A percentile compares a stretch with the other conserved stretches of the same genome.
These are phyloP conservation scores for Pipra filicauda DNA, from an alignment of 2,113 vertebrate genomes.

Conservation along the genomic window DNA sequence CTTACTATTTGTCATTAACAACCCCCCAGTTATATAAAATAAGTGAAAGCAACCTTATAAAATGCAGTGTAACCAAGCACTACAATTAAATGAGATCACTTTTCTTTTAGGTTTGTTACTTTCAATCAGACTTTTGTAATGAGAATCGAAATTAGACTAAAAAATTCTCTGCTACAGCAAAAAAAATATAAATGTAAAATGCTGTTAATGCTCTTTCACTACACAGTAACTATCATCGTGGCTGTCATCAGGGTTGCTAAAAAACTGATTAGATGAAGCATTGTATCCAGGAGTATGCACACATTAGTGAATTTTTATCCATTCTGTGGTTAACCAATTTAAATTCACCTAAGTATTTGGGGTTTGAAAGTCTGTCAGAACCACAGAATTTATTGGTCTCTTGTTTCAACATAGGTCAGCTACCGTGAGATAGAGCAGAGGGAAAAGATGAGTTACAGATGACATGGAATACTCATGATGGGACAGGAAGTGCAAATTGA, in stretches of 20 bases:
- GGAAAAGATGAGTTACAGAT: neutral
- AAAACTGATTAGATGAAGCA: neutral
- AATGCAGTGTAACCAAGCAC: neutral
- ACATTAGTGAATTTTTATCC: neutral
- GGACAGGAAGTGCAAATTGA: neutral
- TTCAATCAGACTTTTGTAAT: constrained; percentile 15
- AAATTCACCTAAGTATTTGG: neutral
- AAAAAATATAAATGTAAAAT: constrained; percentile 28
- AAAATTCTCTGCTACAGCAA: neutral
- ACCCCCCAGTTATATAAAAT: neutral
- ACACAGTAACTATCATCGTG: neutral
- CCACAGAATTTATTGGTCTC: neutral
- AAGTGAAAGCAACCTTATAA: constrained; percentile 33
- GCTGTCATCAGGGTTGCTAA: neutral
- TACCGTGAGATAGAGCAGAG: neutral
- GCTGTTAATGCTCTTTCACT: neutral
- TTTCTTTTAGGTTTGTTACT: constrained; percentile 29
- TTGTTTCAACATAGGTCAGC: neutral
- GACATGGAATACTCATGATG: neutral
- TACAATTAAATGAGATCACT: neutral
- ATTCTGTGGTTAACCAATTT: neutral
- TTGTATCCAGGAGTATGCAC: neutral
- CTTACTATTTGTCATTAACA: constrained; percentile 35
- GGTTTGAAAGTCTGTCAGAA: neutral
- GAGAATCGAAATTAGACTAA: constrained; percentile 31